Conservation (phyloP, 2,113 vertebrate genomes). For the Datnioides undecimradiatus region DNA sequence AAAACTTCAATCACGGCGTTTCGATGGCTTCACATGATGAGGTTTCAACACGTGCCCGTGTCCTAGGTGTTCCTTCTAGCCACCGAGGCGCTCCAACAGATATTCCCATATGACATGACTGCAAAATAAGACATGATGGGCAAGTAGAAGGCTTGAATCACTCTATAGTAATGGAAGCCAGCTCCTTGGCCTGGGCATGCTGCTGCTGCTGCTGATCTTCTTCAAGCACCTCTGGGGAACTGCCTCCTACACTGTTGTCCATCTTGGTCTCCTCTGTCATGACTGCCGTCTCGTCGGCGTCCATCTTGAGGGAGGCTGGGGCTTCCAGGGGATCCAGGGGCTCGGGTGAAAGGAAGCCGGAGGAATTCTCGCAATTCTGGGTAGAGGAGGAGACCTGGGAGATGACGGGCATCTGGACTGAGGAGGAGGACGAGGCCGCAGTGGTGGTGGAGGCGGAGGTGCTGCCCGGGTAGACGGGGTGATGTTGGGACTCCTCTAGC, state of each 20-base stretch:
- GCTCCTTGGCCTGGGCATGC: constrained; percentile 87
- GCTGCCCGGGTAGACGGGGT: constrained; percentile 89
- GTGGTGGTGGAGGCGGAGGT: constrained; percentile 77
- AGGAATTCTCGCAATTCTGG: constrained; percentile 93
- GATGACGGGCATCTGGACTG: constrained; percentile 85
- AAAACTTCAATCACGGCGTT: constrained; percentile 14
- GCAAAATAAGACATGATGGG: constrained; percentile 54
- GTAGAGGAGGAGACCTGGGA: constrained; percentile 97
- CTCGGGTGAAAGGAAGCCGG: constrained; percentile 85
- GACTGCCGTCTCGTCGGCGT: constrained; percentile 63
- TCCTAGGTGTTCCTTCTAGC: constrained; percentile 24
- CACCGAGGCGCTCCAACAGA: not conserved
- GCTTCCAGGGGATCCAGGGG: constrained; percentile 89
- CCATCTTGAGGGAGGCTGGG: constrained; percentile 85
- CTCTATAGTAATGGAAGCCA: constrained; percentile 92
- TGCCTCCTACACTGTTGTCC: constrained; percentile 71
- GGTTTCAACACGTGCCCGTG: constrained; percentile 18
- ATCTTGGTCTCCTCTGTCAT: constrained; percentile 84
- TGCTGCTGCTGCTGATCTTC: constrained; percentile 79
- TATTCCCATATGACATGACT: constrained; percentile 70
- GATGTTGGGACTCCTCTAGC: constrained; percentile 90
- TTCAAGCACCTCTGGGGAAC: constrained; percentile 83
- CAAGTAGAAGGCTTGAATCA: constrained; percentile 77
- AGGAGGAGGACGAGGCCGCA: constrained; percentile 87
- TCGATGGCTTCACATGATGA: constrained; percentile 18